Base-by-base conservation (phyloP, 2,797 vertebrate genomes). In the Trachops cirrhosus region DNA sequence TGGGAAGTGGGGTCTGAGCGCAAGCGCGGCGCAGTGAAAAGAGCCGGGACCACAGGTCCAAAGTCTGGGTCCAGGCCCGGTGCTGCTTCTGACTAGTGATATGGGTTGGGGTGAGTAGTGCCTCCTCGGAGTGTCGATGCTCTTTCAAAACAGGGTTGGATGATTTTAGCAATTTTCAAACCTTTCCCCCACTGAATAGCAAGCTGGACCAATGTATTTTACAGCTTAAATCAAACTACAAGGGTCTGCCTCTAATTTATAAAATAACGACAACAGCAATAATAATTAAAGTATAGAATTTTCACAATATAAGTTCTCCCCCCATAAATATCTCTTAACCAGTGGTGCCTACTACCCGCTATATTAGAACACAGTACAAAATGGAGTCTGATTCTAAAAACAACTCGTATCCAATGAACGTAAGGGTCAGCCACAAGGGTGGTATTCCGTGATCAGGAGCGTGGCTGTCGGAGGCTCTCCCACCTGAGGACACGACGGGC, bases 261-360 rank as follows among this genome's bases (percentile, higher is more conserved):
- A 67, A 48, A 71, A 37, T 26, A 78, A 79, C 26, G 85, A 85
- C 8, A 64, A 70, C 39, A 68, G 59, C 14, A 52, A 86, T 70
- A 75, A 78, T 96, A 59, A 86, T 57, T 21, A 94, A 67, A 16
- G 7, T 86, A 87, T 14, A 94, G 77, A 71, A 59, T 90, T 88
- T 89, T 90, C 94, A 86, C 74, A 70, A 68, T 9, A 15, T 44
- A 64, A 50, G 32, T 21, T 12, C 4, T 3, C 7, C 39, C 62
- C 59, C 67, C 62, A 71, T 48, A 87, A 94, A 75, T 67, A 67
- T 22, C 50, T 84, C 86, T 86, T 79, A 50, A 68, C 62, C 57
- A 52, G 57, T 15, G 15, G 71, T 57, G 29, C 50, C 54, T 75
- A 37, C 34, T 46, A 44, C 64, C n/a, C 12, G 34, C 50, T 78